Evolutionary conservation across 2,797 vertebrate species (phyloP).

Genomic region (Hippopotamyrus pictus): DNA sequence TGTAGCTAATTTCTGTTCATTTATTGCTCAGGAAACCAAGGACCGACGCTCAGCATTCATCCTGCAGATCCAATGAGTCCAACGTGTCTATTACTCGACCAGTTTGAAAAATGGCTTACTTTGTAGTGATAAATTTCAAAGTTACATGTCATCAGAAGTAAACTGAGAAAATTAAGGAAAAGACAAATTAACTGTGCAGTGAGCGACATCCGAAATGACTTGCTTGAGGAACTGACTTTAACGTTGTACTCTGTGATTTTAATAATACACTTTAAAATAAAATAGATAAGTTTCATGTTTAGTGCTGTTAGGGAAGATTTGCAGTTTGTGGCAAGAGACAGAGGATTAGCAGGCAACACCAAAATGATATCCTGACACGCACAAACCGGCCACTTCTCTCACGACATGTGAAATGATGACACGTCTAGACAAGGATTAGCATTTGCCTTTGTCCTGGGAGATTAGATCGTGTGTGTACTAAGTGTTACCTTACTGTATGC

Average conservation of each 20-base stretch:
- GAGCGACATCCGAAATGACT: background rate
- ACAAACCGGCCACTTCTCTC: background rate
- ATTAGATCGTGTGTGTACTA: background rate
- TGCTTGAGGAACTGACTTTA: background rate
- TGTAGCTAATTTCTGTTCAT: background rate
- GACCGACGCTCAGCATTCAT: background rate
- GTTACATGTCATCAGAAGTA: background rate
- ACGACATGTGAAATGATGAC: background rate
- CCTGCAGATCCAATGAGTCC: background rate
- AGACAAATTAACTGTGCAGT: background rate
- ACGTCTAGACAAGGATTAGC: background rate
- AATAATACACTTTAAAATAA: background rate
- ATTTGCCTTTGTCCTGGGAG: background rate
- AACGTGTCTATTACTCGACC: background rate
- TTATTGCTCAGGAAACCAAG: background rate
- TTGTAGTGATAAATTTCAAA: background rate
- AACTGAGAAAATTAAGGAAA: background rate
- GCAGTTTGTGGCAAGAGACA: background rate
- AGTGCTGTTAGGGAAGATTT: background rate
- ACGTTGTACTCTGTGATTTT: background rate
- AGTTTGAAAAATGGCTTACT: background rate
- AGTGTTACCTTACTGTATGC: background rate
- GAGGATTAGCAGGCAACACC: background rate
- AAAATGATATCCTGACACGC: background rate
- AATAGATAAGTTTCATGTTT: background rate